Conservation (phyloP, 2,113 vertebrate species). For the Nasalis larvatus region DNA sequence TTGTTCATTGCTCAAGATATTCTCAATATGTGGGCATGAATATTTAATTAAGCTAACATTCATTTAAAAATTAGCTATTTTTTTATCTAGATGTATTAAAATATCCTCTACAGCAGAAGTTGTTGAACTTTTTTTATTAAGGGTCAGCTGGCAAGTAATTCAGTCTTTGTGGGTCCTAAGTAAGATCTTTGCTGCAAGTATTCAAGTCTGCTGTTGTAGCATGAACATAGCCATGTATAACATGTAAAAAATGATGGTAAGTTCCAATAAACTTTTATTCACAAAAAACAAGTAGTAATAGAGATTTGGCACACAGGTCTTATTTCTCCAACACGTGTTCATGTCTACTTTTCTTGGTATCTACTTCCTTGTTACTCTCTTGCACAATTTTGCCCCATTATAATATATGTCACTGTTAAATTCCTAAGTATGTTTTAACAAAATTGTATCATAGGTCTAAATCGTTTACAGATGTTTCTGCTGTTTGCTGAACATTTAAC, state of each 20-base stretch:
- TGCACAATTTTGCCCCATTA: neutral
- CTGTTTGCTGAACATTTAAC: neutral
- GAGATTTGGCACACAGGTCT: neutral
- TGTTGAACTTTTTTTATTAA: neutral
- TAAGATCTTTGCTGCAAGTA: neutral
- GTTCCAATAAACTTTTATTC: neutral
- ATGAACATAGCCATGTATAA: neutral
- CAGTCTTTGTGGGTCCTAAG: neutral
- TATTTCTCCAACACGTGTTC: neutral
- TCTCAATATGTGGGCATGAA: neutral
- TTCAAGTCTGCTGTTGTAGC: neutral
- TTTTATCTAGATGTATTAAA: neutral
- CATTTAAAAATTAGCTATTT: neutral
- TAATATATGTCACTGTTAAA: neutral
- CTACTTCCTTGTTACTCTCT: neutral
- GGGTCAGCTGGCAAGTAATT: neutral
- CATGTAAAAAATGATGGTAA: neutral
- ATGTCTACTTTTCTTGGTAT: neutral
- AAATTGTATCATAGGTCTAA: neutral
- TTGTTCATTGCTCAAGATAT: neutral
- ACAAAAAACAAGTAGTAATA: neutral
- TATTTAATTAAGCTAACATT: neutral
- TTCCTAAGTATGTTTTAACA: neutral
- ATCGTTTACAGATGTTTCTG: neutral
- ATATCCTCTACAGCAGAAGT: neutral